A percentile compares a stretch with the other conserved stretches of the same genome.
phyloP scores from a whole-genome alignment of 2,113 vertebrate species.

The Emydocephalus ijimae region DNA sequence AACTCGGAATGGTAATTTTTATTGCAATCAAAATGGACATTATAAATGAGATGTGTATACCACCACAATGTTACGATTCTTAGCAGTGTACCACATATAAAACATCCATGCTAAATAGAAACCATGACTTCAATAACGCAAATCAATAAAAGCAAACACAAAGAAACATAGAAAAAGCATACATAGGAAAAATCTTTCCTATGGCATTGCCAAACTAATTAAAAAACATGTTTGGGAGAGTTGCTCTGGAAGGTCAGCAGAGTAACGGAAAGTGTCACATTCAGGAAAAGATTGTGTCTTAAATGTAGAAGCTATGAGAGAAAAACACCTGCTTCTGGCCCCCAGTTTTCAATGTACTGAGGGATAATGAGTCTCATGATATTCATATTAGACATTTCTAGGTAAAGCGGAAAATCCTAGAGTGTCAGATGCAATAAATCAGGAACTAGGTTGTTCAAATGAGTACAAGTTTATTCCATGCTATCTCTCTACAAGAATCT shows the following conservation, averaged over 20 bases:
- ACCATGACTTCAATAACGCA: neutral
- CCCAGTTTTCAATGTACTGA: neutral
- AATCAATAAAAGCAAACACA: neutral
- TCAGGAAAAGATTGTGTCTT: neutral
- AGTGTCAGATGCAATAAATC: too few relatives aligned
- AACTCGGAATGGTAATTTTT: neutral
- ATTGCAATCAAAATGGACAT: neutral
- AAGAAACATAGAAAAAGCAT: neutral
- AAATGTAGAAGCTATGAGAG: neutral
- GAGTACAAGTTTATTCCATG: too few relatives aligned
- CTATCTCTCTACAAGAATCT: too few relatives aligned
- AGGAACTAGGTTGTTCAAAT: too few relatives aligned
- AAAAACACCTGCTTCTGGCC: neutral
- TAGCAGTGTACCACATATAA: neutral
- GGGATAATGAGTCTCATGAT: neutral
- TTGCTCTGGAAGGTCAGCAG: neutral
- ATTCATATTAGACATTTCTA: neutral
- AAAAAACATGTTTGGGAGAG: neutral
- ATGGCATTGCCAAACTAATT: neutral
- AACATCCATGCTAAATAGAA: neutral
- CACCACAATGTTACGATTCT: neutral
- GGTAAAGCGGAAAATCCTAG: neutral
- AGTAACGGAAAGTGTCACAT: neutral
- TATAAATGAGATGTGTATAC: neutral
- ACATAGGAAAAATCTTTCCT: neutral